Evolutionary conservation across 2,113 vertebrate species (phyloP).

Genomic region (Pomatostomus ruficeps): DNA sequence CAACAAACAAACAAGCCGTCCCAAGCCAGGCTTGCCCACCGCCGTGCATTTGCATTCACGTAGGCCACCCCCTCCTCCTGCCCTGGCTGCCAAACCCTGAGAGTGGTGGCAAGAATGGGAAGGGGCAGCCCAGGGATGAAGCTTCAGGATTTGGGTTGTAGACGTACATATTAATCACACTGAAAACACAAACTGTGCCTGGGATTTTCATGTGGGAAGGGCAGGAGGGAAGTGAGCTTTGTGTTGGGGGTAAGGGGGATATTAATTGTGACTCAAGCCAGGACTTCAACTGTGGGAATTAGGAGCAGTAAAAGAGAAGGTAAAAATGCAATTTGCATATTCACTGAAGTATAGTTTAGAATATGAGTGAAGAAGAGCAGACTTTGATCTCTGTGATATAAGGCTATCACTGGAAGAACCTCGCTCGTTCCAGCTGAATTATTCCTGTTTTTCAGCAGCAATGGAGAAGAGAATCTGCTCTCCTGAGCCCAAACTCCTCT

Average conservation of each 20-base stretch:
- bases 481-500: not conserved
- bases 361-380: not conserved
- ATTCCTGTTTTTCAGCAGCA: not conserved
- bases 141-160: not conserved
- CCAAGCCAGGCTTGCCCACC: not conserved
- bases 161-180: not conserved
- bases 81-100: not conserved
- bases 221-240: not conserved
- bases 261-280: not conserved
- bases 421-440: not conserved
- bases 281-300: not conserved
- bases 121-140: not conserved
- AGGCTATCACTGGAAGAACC: not conserved
- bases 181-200: not conserved
- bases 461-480: not conserved
- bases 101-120: not conserved
- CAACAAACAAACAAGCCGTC: not conserved
- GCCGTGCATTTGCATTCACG: rapidly evolving
- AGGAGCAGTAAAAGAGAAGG: not conserved
- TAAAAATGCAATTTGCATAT: not conserved
- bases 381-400: conserved; percentile 18
- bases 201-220: not conserved
- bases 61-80: not conserved
- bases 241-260: not conserved
- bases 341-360: not conserved